Conservation (phyloP, 1,140 invertebrate genomes). For the Zaprionus tsacasi region DNA sequence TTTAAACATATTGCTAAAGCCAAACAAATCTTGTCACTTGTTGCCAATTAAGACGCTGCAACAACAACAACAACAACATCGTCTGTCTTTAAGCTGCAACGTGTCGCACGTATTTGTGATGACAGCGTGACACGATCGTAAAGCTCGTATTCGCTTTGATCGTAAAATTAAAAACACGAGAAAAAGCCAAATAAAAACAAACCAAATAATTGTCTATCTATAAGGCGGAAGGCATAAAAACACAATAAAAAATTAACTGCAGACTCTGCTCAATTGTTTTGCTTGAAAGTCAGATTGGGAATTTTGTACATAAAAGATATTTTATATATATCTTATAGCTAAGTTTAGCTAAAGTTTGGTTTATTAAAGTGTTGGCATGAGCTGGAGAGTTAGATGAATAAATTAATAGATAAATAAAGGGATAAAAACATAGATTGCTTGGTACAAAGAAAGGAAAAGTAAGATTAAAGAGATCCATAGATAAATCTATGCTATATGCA, state of each 20-base stretch:
- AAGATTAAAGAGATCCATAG: no score
- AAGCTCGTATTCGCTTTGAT: slow-evolving; percentile 6
- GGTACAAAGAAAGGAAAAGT: no score
- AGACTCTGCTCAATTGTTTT: not conserved
- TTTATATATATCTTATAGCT: not conserved
- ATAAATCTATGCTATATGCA: no score
- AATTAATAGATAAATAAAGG: not conserved
- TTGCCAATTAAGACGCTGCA: slow-evolving; percentile 63
- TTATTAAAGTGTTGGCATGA: not conserved
- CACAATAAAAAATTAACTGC: not conserved
- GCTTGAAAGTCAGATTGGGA: not conserved
- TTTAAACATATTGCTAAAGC: slow-evolving; percentile 40
- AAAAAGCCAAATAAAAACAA: not conserved
- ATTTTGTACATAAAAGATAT: not conserved
- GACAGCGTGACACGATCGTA: slow-evolving; percentile 36
- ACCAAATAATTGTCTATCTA: not conserved
- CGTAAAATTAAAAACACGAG: not conserved
- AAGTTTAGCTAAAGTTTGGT: not conserved
- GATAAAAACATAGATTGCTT: not conserved
- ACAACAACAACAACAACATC: slow-evolving; percentile 1
- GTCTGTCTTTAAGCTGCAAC: slow-evolving; percentile 9
- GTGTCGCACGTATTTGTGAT: slow-evolving; percentile 4
- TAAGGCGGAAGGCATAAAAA: not conserved
- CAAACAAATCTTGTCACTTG: slow-evolving; percentile 70
- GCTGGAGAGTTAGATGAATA: not conserved